Evolutionary conservation across 1,140 invertebrate genomes (phyloP), one percentile per base, ranked within the genome.

Genomic region (Scaptomyza pallida): DNA sequence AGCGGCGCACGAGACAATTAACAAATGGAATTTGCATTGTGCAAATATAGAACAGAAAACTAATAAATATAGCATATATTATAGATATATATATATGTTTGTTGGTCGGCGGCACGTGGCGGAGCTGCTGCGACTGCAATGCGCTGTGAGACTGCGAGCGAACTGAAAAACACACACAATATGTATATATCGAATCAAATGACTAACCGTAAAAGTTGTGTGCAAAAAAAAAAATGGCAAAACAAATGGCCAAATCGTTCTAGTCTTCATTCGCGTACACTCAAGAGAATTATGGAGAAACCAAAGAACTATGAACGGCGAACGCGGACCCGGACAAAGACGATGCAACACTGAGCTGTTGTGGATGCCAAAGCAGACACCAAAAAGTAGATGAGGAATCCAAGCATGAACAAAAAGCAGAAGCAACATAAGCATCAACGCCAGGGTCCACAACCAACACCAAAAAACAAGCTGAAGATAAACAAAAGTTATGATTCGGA

Each of bases 401-500:
- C 8, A 21, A 43, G 10, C 23, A 30, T 35, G 16, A 35, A 59
- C 12, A 35, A 50, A 10, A 16, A 23, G 17, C 41, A 69, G n/a
- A 33, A 41, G 15, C 26, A 62, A 15, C 57, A 51, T 9, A 19
- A 61, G 21, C 60, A 35, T 47, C 50, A 45, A 15, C 3, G 6
- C 43, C 62, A 63, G 4, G 2, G 21, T 21, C 21, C 21, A 21
- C 21, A 4, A 21, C 21, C 50, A 45, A 15, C 4, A 12, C 43
- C 62, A 63, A 48, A 45, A n/a, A n/a, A n/a, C n/a, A n/a, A n/a
- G n/a, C 59, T 47, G 71, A 72, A 83, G 80, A 83, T 83, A 83
- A 83, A 83, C 80, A 83, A 85, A 83, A 85, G 80, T 85, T 85
- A 85, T 85, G 81, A 85, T 74, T 80, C 71, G 76, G 72, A 85